Evolutionary conservation across 2,113 vertebrate genomes (phyloP), one percentile per base, ranked within the genome.

Genomic region (Orthochromis indermauri): DNA sequence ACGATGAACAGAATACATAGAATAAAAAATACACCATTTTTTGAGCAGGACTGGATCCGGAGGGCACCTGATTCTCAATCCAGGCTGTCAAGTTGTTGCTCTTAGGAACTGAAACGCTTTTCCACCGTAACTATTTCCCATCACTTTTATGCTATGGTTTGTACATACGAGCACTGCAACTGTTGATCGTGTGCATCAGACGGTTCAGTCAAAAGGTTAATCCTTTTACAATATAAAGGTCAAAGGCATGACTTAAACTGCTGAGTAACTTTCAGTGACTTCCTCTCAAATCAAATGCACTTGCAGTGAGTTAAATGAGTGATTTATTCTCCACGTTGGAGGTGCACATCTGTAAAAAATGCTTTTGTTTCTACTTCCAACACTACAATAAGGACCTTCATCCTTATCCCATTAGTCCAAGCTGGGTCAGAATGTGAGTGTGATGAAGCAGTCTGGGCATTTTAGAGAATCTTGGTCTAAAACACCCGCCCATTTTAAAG

Each of bases 321-420:
- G 42, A 49, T 76, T 47, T 76, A 47, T 47, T 47, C 71, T 76
- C 68, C 40, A 76, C 4, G 9, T 76, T 47, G 40, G 40, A 47
- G 40, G 17, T 8, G 71, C 42, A 76, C 24, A 19, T 76, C 42
- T 47, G 3, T 76, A 28, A 28, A 19, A 76, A 28, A 47, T 19
- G 4, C 71, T 76, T 76, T 76, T 76, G 3, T 76, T 76, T 76
- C 24, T 45, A 28, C 68, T 17, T 76, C 24, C 71, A 76, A 24
- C 14, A 17, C 21, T 7, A 28, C 21, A 47, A 11, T 3, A 76
- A 47, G 24, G 2, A 76, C 40, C 16, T 28, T 28, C 9, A 19
- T 1, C 13, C 13, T 6, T 45, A 73, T 76, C 14, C 3, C 4
- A 47, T 47, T 28, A 47, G 40, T 47, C 42, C 24, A 47, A 47